Evolutionary conservation across 2,113 vertebrate genomes (phyloP).

Genomic region (Tragulus kanchil): DNA sequence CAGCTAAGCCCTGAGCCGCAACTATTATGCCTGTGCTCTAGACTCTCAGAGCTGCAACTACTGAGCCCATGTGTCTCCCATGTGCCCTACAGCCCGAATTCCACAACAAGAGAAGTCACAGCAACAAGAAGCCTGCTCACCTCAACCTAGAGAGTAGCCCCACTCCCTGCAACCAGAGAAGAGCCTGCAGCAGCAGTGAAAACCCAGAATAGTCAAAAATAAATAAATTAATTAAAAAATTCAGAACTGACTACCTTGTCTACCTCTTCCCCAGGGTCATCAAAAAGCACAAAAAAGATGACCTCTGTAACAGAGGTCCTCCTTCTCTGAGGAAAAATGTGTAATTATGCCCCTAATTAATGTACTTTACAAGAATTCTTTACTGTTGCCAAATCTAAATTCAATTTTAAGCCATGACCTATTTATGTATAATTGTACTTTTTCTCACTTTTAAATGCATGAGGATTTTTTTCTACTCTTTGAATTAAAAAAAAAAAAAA

Average conservation of each 20-base stretch:
- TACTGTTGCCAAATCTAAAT: slow-evolving; percentile 63
- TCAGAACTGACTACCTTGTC: background rate
- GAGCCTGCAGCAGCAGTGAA: too few relatives aligned
- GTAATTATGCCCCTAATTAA: slow-evolving; percentile 31
- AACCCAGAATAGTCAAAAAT: too few relatives aligned
- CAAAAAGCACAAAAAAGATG: background rate
- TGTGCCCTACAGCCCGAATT: too few relatives aligned
- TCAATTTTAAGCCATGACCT: slow-evolving; percentile 63
- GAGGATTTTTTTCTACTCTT: slow-evolving; percentile 35
- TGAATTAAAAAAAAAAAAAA: slow-evolving; percentile 28
- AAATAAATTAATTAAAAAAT: background rate
- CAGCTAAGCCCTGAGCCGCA: too few relatives aligned
- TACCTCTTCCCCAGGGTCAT: background rate
- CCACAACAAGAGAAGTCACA: too few relatives aligned
- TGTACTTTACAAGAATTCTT: slow-evolving; percentile 40
- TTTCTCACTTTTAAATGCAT: slow-evolving; percentile 53
- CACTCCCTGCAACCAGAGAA: too few relatives aligned
- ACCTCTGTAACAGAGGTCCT: background rate
- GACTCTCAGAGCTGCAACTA: too few relatives aligned
- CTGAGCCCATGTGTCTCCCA: too few relatives aligned
- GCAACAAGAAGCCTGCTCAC: too few relatives aligned
- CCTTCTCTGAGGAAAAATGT: background rate
- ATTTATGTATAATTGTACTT: slow-evolving; percentile 54
- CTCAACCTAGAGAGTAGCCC: too few relatives aligned
- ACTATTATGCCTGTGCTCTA: too few relatives aligned